phyloP scores from a whole-genome alignment of 2,113 vertebrate species.

The Perca flavescens region DNA sequence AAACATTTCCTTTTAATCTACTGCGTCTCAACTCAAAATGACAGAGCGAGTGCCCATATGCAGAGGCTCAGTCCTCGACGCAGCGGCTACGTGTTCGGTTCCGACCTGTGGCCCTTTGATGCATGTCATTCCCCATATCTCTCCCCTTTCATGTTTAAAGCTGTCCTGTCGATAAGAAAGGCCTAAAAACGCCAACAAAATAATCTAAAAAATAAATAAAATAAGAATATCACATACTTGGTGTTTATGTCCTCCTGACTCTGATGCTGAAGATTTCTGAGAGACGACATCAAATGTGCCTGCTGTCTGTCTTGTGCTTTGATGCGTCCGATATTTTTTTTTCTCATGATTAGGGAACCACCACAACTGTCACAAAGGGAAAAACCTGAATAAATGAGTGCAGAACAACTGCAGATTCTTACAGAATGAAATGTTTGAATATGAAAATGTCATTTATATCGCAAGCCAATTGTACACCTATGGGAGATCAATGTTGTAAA shows the following conservation, averaged over 20 bases:
- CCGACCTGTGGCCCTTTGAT: too few relatives aligned
- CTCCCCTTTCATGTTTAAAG: too few relatives aligned
- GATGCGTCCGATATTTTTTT: conserved; percentile 11
- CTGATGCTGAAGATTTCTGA: conserved; percentile 13
- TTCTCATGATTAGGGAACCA: conserved; percentile 10
- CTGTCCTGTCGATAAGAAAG: too few relatives aligned
- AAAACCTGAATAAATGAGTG: background rate
- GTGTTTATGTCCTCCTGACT: background rate
- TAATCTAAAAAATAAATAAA: background rate
- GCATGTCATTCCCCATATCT: too few relatives aligned
- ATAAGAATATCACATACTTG: background rate
- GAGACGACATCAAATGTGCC: conserved; percentile 16
- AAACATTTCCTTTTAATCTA: background rate
- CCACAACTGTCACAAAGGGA: conserved; percentile 6
- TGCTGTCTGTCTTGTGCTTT: background rate
- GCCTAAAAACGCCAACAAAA: too few relatives aligned
- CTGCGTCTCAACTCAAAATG: background rate
- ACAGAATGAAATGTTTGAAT: background rate
- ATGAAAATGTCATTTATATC: background rate
- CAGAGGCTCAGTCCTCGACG: too few relatives aligned
- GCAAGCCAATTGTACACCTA: background rate
- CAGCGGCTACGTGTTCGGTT: too few relatives aligned
- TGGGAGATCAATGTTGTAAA: background rate
- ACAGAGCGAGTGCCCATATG: too few relatives aligned
- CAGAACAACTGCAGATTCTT: background rate